phyloP scores from a whole-genome alignment of 1,140 invertebrate species.

The Sarcophaga peregrina region DNA sequence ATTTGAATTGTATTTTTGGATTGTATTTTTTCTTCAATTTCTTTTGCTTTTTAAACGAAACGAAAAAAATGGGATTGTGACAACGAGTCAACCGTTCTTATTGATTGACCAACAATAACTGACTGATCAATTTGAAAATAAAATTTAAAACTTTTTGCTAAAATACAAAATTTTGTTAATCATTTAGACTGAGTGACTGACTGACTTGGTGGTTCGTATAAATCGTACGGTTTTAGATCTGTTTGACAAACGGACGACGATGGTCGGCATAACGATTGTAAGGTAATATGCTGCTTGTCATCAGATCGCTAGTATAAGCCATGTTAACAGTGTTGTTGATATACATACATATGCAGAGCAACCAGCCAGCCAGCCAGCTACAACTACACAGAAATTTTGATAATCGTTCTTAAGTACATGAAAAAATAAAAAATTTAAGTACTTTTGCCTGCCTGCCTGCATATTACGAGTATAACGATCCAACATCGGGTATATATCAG shows the following conservation, averaged over 20 bases:
- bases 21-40: too few relatives aligned
- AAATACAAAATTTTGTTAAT: neutral
- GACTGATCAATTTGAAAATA: constrained; percentile 32
- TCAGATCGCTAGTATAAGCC: neutral
- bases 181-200: too few relatives aligned
- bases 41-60: too few relatives aligned
- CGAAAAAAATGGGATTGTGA: too few relatives aligned
- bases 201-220: neutral
- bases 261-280: neutral
- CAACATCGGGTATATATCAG: neutral
- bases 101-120: constrained; percentile 40
- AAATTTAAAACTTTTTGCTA: constrained; percentile 25
- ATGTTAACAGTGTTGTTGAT: neutral
- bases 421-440: too few relatives aligned
- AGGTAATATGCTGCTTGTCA: neutral
- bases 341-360: neutral
- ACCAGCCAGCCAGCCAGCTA: neutral
- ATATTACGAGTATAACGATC: too few relatives aligned
- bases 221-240: neutral
- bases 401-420: constrained; percentile 4
- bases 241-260: neutral
- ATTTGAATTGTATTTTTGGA: too few relatives aligned
- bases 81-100: constrained; percentile 36
- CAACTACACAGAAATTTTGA: neutral
- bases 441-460: too few relatives aligned